Conservation (phyloP, 1,140 invertebrate species). For the Ylistrum balloti region DNA sequence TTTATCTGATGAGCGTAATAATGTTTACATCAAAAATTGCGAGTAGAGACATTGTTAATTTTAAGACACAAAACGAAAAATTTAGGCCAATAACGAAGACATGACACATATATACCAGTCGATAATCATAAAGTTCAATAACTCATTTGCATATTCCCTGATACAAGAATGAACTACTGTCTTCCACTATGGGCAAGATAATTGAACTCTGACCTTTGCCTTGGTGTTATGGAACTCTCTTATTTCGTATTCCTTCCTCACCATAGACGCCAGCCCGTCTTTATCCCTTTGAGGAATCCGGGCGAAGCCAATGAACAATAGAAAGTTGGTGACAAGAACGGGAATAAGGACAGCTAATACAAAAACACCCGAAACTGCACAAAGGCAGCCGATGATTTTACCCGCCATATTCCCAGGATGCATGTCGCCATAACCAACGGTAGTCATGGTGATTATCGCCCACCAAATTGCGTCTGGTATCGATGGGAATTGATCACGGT, state of each 20-base stretch:
- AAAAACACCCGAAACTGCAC: constrained; percentile 93
- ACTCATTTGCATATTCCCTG: neutral
- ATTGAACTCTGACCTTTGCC: constrained; percentile 32
- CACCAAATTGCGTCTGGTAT: constrained; percentile 98
- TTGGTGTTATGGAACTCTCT: constrained; percentile 23
- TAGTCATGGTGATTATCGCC: constrained; percentile 94
- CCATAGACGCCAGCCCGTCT: constrained; percentile 50
- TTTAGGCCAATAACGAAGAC: neutral
- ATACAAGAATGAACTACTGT: neutral
- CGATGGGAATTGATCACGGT: constrained; percentile 86
- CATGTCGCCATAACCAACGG: constrained; percentile 99
- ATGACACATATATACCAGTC: neutral
- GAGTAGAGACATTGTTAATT: neutral
- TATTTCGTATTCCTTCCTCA: constrained; percentile 50
- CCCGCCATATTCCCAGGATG: constrained; percentile 70
- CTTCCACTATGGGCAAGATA: neutral
- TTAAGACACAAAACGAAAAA: neutral
- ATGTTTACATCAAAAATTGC: neutral
- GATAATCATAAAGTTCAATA: neutral
- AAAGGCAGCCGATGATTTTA: constrained; percentile 89
- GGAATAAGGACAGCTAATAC: constrained; percentile 95
- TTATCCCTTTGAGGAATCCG: constrained; percentile 51
- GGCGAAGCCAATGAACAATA: constrained; percentile 58
- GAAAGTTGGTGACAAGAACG: constrained; percentile 94
- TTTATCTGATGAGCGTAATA: neutral